Evolutionary conservation across 1,140 invertebrate genomes (phyloP).

Genomic region (Drosophila lacteicornis): DNA sequence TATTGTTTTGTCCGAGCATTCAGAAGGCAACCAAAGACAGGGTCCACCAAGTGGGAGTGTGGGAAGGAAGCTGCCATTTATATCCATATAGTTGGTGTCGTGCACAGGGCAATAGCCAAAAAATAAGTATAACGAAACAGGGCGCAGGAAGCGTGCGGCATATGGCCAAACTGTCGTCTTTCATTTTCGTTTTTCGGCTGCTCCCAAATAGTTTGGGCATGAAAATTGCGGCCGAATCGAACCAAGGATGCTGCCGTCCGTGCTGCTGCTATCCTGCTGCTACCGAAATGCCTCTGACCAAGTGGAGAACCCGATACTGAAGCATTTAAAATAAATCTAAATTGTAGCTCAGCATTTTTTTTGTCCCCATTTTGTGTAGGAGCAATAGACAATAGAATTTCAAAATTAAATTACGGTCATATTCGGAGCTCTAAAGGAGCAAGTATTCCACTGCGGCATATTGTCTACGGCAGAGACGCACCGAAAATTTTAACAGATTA

Average conservation of each 20-base stretch:
- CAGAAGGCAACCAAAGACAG: slow-evolving; percentile 47
- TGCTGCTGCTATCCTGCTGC: slow-evolving; percentile 9
- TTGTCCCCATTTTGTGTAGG: slow-evolving; percentile 19
- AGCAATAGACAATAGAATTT: slow-evolving; percentile 60
- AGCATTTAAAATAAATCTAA: slow-evolving; percentile 80
- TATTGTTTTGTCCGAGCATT: slow-evolving; percentile 74
- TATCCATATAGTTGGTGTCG: slow-evolving; percentile 72
- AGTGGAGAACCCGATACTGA: slow-evolving; percentile 45
- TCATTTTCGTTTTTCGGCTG: slow-evolving; percentile 48
- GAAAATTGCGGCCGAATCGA: slow-evolving; percentile 73
- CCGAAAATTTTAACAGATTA: slow-evolving; percentile 65
- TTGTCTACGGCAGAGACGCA: slow-evolving; percentile 24
- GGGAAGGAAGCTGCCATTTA: slow-evolving; percentile 62
- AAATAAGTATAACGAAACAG: slow-evolving; percentile 34
- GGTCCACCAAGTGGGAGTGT: slow-evolving; percentile 28
- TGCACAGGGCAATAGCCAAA: slow-evolving; percentile 25
- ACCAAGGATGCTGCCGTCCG: slow-evolving; percentile 32
- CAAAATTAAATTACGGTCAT: slow-evolving; percentile 56
- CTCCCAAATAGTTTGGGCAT: slow-evolving; percentile 62
- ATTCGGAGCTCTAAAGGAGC: slow-evolving; percentile 21
- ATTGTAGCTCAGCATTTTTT: slow-evolving; percentile 53
- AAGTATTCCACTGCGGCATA: slow-evolving; percentile 31
- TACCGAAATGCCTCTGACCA: slow-evolving; percentile 49
- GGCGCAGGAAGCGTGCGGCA: slow-evolving; percentile 72
- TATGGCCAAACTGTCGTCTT: slow-evolving; percentile 60